These are phyloP conservation scores for Pedicia rivosa DNA, from an alignment of 2,888 invertebrate species.

Conservation along the genomic window DNA sequence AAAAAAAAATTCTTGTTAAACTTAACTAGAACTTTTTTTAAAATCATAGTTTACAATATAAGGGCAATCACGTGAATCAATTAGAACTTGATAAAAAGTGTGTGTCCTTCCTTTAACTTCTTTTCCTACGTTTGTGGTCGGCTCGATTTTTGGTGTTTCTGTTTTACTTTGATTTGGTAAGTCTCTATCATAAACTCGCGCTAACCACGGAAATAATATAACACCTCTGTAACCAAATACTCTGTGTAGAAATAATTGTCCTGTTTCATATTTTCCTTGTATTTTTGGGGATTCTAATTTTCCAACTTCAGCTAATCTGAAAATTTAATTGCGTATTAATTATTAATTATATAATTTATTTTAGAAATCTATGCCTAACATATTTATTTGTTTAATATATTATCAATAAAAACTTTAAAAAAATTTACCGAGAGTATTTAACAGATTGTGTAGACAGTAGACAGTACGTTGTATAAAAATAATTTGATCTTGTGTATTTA, in stretches of 20 bases:
- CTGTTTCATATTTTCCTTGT: conserved; percentile 84
- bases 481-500: not conserved
- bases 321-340: conserved; percentile 1
- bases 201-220: conserved; percentile 92
- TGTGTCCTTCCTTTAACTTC: conserved; percentile 84
- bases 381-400: no score
- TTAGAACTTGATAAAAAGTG: conserved; percentile 94
- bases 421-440: conserved; percentile 2
- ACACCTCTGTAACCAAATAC: conserved; percentile 97
- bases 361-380: no score
- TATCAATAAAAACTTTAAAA: no score
- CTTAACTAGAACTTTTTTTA: conserved; percentile 1
- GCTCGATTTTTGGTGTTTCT: conserved; percentile 16
- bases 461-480: not conserved
- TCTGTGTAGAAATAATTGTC: conserved; percentile 88
- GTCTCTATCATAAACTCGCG: conserved; percentile 88
- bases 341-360: no score
- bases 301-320: conserved; percentile 86
- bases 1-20: conserved; percentile 3
- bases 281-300: conserved; percentile 74
- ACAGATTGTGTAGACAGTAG: not conserved
- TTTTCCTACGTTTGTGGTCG: conserved; percentile 37
- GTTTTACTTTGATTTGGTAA: conserved; percentile 50
- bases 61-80: conserved; percentile 92
- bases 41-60: conserved; percentile 61